These are phyloP conservation scores for Dufourea novaeangliae DNA, from an alignment of 1,140 invertebrate genomes.

Conservation along the genomic window DNA sequence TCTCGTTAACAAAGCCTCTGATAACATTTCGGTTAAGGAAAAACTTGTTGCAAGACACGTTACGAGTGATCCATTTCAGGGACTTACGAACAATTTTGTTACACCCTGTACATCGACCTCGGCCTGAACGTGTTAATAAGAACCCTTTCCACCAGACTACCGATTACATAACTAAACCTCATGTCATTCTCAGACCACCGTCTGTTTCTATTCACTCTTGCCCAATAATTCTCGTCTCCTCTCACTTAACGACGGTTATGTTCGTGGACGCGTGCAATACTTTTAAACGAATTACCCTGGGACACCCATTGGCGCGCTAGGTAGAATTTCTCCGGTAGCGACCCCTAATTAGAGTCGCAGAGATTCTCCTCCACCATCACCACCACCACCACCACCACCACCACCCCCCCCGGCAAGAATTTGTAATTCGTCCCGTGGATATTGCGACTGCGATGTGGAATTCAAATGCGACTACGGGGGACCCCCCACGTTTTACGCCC, in stretches of 20 bases:
- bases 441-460: conserved; percentile 50
- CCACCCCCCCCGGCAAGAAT: conserved; percentile 55
- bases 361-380: too few relatives aligned
- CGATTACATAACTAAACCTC: too few relatives aligned
- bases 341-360: conserved; percentile 25
- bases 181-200: too few relatives aligned
- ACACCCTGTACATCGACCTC: too few relatives aligned
- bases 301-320: background rate
- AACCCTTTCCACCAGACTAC: too few relatives aligned
- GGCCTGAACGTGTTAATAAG: too few relatives aligned
- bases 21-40: too few relatives aligned
- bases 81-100: too few relatives aligned
- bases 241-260: background rate
- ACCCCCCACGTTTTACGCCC: conserved; percentile 9
- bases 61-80: too few relatives aligned
- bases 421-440: conserved; percentile 55
- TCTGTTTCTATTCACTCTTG: background rate
- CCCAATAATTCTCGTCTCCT: background rate
- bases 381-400: too few relatives aligned
- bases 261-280: background rate
- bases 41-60: too few relatives aligned
- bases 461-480: conserved; percentile 40
- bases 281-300: conserved; percentile 16
- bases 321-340: background rate
- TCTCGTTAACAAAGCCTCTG: too few relatives aligned